These are phyloP conservation scores for Montipora foliosa DNA, from an alignment of 64 coral and sea anemone genomes.

Conservation along the genomic window DNA sequence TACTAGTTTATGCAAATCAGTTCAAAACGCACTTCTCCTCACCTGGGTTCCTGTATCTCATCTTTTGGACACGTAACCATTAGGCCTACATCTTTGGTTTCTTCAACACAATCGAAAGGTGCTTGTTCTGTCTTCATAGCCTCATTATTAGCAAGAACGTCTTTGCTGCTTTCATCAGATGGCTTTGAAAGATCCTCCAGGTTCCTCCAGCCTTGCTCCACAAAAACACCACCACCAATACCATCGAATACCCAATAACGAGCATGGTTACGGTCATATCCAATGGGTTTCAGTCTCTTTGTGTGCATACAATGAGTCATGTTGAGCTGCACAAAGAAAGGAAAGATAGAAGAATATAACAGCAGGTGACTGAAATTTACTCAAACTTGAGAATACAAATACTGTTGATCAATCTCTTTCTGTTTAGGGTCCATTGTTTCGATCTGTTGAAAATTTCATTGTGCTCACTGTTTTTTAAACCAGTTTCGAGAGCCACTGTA, in stretches of 20 bases:
- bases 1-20: background rate
- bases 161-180: background rate
- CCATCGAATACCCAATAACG: conserved; percentile 92
- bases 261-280: conserved; percentile 77
- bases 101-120: background rate
- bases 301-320: conserved; percentile 53
- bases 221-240: conserved; percentile 59
- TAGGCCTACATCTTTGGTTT: background rate
- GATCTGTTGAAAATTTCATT: too few relatives aligned
- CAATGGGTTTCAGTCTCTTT: conserved; percentile 67
- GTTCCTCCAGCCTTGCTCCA: conserved; percentile 86
- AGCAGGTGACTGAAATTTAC: background rate
- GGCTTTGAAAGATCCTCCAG: background rate
- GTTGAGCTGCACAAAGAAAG: conserved; percentile 37
- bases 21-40: background rate
- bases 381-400: background rate
- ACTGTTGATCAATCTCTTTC: too few relatives aligned
- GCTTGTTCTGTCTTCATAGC: background rate
- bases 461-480: too few relatives aligned
- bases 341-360: background rate
- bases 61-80: background rate
- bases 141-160: background rate
- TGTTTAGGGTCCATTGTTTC: too few relatives aligned
- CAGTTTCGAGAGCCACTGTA: too few relatives aligned
- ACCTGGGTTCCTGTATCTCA: background rate